These are phyloP conservation scores for Apteryx owenii DNA, from an alignment of 2,113 vertebrate species.

Conservation along the genomic window DNA sequence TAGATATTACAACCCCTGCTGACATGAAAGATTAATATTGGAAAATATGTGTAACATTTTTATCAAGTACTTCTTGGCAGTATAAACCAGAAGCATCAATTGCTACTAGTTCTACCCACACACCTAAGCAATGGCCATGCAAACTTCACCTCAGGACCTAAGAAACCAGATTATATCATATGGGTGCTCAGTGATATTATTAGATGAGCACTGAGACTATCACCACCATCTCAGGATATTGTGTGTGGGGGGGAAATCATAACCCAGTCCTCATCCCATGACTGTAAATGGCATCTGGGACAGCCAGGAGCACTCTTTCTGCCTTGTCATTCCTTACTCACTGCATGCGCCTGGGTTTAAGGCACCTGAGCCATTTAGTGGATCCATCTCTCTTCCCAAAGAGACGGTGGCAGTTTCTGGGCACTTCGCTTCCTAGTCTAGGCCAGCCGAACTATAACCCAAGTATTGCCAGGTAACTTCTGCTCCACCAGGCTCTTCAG, in stretches of 20 bases:
- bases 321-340: not conserved
- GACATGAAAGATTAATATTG: not conserved
- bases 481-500: not conserved
- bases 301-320: not conserved
- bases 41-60: not conserved
- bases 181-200: not conserved
- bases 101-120: not conserved
- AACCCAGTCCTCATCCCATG: not conserved
- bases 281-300: not conserved
- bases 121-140: not conserved
- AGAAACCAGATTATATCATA: not conserved
- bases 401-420: not conserved
- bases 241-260: not conserved
- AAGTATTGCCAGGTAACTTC: not conserved
- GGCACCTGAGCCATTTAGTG: not conserved
- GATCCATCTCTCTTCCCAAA: not conserved
- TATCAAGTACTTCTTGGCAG: not conserved
- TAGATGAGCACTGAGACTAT: not conserved
- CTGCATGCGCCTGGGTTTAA: not conserved
- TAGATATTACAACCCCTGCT: not conserved
- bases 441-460: not conserved
- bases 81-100: not conserved
- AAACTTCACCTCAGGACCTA: not conserved
- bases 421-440: not conserved
- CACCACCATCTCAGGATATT: not conserved